phyloP scores from a whole-genome alignment of 2,888 invertebrate species.

The Ceratothoa steindachneri region DNA sequence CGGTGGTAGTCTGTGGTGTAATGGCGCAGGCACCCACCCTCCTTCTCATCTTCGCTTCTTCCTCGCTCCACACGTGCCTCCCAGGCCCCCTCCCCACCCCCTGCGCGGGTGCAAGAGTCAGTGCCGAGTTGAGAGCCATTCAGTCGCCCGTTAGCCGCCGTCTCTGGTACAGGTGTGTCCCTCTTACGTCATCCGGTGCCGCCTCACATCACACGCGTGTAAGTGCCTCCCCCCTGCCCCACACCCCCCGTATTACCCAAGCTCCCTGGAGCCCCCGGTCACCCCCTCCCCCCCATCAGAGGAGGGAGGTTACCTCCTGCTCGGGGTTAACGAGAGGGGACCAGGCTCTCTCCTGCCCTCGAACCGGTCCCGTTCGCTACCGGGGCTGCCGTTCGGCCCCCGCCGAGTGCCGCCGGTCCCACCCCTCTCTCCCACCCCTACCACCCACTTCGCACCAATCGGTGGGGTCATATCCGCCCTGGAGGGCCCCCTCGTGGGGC shows the following conservation, averaged over 20 bases:
- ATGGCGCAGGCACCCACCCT: conserved; percentile 2
- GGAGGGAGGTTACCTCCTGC: not conserved
- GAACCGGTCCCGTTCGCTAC: not conserved
- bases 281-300: conserved; percentile 10
- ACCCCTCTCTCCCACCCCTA: not conserved
- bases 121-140: too few relatives aligned
- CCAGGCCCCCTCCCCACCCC: too few relatives aligned
- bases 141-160: too few relatives aligned
- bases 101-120: too few relatives aligned
- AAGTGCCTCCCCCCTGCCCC: too few relatives aligned
- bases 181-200: too few relatives aligned
- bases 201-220: too few relatives aligned
- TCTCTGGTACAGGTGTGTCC: too few relatives aligned
- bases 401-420: not conserved
- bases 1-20: too few relatives aligned
- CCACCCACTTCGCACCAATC: conserved; percentile 21
- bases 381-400: conserved; percentile 23
- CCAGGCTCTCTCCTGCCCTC: not conserved
- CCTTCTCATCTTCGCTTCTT: too few relatives aligned
- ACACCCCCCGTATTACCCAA: too few relatives aligned
- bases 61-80: too few relatives aligned
- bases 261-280: conserved; percentile 13
- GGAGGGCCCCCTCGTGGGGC: conserved; percentile 39
- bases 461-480: not conserved
- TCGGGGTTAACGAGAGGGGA: not conserved